Base-by-base conservation (phyloP, 2,113 vertebrate genomes). In the Pan paniscus region DNA sequence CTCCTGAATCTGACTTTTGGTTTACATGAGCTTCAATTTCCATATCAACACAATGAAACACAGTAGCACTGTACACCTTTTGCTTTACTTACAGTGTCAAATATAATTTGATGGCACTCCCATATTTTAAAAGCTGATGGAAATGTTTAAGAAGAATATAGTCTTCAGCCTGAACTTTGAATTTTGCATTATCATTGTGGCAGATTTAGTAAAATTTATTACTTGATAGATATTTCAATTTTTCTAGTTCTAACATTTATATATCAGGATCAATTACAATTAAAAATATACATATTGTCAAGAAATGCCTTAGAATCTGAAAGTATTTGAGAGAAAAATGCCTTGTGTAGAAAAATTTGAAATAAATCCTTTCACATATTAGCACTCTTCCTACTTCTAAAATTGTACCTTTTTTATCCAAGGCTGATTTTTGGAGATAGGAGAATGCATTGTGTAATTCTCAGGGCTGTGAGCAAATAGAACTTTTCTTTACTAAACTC, bases 401-500 rank as follows among this genome's bases (percentile, higher is more conserved):
- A 93, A 78, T 48, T 89, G 30, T 72, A 50, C 50, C 82, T 89
- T 81, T 96, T 94, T 61, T 75, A 38, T 22, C 43, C 27, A 76
- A 3, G 16, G 32, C 18, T 87, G 73, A 90, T 84, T 96, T 96
- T 79, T 79, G 9, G 61, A 76, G 48, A 84, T 78, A 94, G 22
- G 7, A 88, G 27, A 96, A 92, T 68, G 22, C 22, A 90, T 64
- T 92, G 27, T 85, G 6, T 40, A 72, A 61, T 85, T 90, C 35
- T 90, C 46, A 85, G 43, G 43, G 8, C 72, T 95, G 12, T 68
- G n/a, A 96, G 59, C 8, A 97, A 97, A 96, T 96, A 35, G 13
- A 90, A 93, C 25, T 59, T 87, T 94, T 70, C 16, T 88, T 12
- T 83, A 52, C 17, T 80, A 94, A 90, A 72, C 35, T 94, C 80